Evolutionary conservation across 2,888 invertebrate species (phyloP).

Genomic region (Zaprionus bogoriensis): DNA sequence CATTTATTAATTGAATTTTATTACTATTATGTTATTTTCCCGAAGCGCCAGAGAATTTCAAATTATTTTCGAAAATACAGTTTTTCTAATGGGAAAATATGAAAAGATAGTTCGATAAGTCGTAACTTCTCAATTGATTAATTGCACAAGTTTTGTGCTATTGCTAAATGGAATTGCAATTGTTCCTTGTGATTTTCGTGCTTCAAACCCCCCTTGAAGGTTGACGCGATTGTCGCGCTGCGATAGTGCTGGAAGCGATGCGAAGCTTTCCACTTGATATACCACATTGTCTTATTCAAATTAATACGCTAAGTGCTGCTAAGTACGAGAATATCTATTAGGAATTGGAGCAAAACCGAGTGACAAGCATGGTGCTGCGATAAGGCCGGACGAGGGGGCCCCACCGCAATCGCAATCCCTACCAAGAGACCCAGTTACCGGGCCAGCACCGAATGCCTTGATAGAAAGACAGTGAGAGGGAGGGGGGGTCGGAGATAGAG

Average conservation of each 20-base stretch:
- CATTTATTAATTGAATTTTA: too few species aligned
- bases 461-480: neutral
- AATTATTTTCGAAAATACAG: too few species aligned
- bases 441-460: neutral
- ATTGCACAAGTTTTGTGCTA: too few species aligned
- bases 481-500: neutral
- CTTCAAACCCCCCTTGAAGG: too few species aligned
- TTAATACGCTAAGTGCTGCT: conserved; percentile 42
- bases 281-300: conserved; percentile 27
- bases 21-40: too few species aligned
- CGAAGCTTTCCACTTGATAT: conserved; percentile 32
- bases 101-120: too few species aligned
- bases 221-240: too few species aligned
- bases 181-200: too few species aligned
- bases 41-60: too few species aligned
- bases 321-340: conserved; percentile 44
- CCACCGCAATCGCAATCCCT: conserved; percentile 4
- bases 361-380: conserved; percentile 16
- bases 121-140: too few species aligned
- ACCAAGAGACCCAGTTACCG: conserved; percentile 22
- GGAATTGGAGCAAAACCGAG: conserved; percentile 67
- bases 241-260: neutral
- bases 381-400: neutral
- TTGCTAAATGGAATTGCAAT: too few species aligned
- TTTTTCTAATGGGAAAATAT: too few species aligned